phyloP scores from a whole-genome alignment of 2,113 vertebrate species.

The Ictalurus punctatus region DNA sequence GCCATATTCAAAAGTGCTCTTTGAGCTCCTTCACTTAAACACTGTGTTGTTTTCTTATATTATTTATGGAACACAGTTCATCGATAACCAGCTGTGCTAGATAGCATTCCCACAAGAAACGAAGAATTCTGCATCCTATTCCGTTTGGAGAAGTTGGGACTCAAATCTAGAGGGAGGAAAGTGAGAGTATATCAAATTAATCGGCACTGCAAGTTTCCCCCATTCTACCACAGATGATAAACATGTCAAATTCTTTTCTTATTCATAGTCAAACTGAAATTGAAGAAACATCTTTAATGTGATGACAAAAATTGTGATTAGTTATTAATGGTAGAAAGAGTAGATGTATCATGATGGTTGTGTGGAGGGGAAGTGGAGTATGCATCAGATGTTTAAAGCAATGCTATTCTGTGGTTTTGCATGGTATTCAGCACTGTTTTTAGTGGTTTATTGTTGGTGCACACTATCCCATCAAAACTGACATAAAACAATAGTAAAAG shows the following conservation, averaged over 20 bases:
- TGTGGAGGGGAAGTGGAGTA: conserved; percentile 40
- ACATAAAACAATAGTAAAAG: not conserved
- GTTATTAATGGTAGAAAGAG: not conserved
- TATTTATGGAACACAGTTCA: conserved; percentile 52
- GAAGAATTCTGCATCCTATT: conserved; percentile 73
- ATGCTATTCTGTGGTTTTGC: conserved; percentile 33
- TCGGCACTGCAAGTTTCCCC: not conserved
- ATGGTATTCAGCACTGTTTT: conserved; percentile 25
- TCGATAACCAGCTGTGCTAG: conserved; percentile 45
- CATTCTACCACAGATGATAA: not conserved
- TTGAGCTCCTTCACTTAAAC: conserved; percentile 57
- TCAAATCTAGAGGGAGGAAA: conserved; percentile 50
- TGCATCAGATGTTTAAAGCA: conserved; percentile 48
- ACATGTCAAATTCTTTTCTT: not conserved
- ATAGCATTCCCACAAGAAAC: conserved; percentile 55
- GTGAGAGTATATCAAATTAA: conserved; percentile 28
- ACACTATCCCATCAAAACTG: not conserved
- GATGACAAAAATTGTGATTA: not conserved
- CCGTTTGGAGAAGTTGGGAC: conserved; percentile 47
- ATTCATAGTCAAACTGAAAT: not conserved
- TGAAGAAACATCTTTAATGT: not conserved
- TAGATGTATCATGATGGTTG: conserved; percentile 11
- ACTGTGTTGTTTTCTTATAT: conserved; percentile 37
- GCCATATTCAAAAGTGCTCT: conserved; percentile 70
- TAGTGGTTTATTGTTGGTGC: conserved; percentile 29